Percentiles rank a stretch among this genome's conserved stretches.
phyloP scores from a whole-genome alignment of 2,888 invertebrate species.

The Calameuta idolon region DNA sequence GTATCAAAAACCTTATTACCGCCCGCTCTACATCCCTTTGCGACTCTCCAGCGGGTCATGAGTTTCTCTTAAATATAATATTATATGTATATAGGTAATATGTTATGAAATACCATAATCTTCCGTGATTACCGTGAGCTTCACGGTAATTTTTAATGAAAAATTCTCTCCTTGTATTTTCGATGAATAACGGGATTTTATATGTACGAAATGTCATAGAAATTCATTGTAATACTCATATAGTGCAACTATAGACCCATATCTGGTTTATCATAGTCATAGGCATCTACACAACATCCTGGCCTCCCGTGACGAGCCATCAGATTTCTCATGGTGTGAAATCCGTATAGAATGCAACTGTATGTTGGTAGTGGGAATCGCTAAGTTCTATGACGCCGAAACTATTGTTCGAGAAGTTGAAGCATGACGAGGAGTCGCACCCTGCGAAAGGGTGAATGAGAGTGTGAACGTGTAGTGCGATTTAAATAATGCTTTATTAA shows the following conservation, averaged over 20 bases:
- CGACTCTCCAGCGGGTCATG: too few species aligned
- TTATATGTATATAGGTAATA: too few species aligned
- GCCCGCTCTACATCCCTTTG: too few species aligned
- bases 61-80: too few species aligned
- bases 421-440: conserved; percentile 15
- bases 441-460: conserved; percentile 9
- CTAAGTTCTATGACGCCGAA: conserved; percentile 12
- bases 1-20: too few species aligned
- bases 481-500: conserved; percentile 32
- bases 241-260: not conserved
- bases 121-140: too few species aligned
- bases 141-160: too few species aligned
- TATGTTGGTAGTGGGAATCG: conserved; percentile 11
- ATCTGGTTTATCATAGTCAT: conserved; percentile 22
- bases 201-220: too few species aligned
- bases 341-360: conserved; percentile 14
- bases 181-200: too few species aligned
- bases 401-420: conserved; percentile 20
- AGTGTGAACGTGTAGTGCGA: conserved; percentile 15
- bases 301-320: conserved; percentile 4
- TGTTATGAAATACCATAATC: too few species aligned
- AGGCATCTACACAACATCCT: conserved; percentile 16
- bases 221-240: too few species aligned
- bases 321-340: conserved; percentile 16
- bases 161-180: too few species aligned